A percentile compares a stretch with the other conserved stretches of the same genome.
Evolutionary conservation across 2,113 vertebrate species (phyloP).

Genomic region (Burhinus oedicnemus): DNA sequence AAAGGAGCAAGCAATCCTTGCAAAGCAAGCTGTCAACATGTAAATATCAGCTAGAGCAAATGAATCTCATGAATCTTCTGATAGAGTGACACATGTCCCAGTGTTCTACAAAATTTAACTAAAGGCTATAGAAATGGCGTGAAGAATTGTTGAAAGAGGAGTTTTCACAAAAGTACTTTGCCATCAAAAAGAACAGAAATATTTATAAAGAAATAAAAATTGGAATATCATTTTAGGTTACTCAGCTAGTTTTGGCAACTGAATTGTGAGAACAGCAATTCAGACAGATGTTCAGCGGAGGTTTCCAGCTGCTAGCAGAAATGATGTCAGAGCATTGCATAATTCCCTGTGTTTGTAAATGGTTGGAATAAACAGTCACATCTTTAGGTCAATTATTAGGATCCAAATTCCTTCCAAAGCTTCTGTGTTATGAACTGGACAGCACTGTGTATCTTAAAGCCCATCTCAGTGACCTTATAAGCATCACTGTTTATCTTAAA

Average conservation of each 20-base stretch:
- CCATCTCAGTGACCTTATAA: slow-evolving; percentile 32
- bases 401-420: slow-evolving; percentile 12
- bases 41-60: not conserved
- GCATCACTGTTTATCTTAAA: slow-evolving; percentile 13
- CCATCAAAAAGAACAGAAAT: not conserved
- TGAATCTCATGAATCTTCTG: not conserved
- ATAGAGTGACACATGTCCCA: fast-evolving
- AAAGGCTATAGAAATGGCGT: not conserved
- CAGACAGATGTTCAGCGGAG: slow-evolving; percentile 45
- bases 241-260: slow-evolving; percentile 40
- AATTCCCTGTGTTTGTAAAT: slow-evolving; percentile 61
- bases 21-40: not conserved
- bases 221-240: slow-evolving; percentile 15
- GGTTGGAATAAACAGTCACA: slow-evolving; percentile 61
- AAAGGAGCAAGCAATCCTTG: not conserved
- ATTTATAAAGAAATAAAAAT: slow-evolving; percentile 21
- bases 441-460: slow-evolving; percentile 17
- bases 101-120: not conserved
- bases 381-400: not conserved
- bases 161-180: not conserved
- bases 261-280: slow-evolving; percentile 43
- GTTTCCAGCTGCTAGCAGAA: slow-evolving; percentile 44
- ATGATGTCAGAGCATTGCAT: slow-evolving; percentile 43
- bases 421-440: slow-evolving; percentile 14
- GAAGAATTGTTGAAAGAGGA: not conserved